Evolutionary conservation across 2,113 vertebrate species (phyloP).

Genomic region (Pygoscelis antarcticus): DNA sequence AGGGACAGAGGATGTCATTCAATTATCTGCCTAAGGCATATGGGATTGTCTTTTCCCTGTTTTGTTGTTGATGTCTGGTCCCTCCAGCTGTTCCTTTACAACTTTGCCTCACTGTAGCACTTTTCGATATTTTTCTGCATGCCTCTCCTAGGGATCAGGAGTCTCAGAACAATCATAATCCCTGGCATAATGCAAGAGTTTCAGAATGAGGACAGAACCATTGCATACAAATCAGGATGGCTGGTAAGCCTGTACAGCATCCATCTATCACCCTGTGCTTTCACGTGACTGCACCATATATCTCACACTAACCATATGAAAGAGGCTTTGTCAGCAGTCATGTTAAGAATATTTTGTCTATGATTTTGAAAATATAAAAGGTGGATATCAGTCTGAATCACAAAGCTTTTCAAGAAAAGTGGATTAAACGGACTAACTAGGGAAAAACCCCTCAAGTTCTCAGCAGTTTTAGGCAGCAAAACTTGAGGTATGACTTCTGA

Average conservation of each 20-base stretch:
- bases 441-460: neutral
- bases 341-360: neutral
- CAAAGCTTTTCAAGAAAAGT: neutral
- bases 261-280: neutral
- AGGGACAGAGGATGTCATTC: neutral
- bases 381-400: neutral
- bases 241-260: neutral
- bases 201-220: neutral
- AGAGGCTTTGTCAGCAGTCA: neutral
- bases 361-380: neutral
- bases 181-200: conserved; percentile 31
- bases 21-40: neutral
- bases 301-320: neutral
- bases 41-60: conserved; percentile 4
- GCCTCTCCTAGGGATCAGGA: conserved; percentile 34
- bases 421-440: neutral
- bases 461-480: neutral
- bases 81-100: conserved; percentile 46
- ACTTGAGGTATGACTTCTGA: neutral
- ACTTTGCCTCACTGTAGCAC: neutral
- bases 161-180: conserved; percentile 63
- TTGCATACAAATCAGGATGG: conserved; percentile 51
- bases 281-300: neutral
- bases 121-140: conserved; percentile 50
- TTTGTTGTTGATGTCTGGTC: conserved; percentile 16